phyloP scores from a whole-genome alignment of 2,797 vertebrate species.

The Phataginus tetradactyla region DNA sequence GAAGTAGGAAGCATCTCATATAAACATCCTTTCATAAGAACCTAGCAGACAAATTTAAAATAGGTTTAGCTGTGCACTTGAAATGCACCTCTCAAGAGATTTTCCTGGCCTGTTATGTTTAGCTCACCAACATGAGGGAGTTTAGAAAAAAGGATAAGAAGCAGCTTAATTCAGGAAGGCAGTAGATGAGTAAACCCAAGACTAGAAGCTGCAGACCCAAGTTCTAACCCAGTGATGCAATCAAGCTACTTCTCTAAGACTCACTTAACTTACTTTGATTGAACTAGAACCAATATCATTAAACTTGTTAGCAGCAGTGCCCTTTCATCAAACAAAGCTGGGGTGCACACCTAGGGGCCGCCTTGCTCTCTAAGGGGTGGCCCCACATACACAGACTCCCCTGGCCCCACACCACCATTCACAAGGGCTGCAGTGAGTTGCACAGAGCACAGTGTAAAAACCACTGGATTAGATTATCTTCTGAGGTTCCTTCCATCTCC shows the following conservation, averaged over 20 bases:
- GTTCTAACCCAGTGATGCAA: neutral
- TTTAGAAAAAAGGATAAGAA: neutral
- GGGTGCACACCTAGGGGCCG: neutral
- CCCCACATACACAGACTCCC: rapidly evolving
- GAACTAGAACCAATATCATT: neutral
- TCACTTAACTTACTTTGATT: neutral
- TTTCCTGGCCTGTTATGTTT: neutral
- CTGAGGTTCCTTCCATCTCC: neutral
- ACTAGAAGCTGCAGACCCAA: neutral
- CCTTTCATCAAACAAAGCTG: neutral
- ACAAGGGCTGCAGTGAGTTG: neutral
- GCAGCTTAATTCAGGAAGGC: slow-evolving; percentile 20
- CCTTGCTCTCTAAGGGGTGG: neutral
- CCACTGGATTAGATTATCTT: neutral
- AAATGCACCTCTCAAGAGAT: slow-evolving; percentile 1
- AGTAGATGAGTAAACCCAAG: neutral
- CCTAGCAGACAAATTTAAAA: neutral
- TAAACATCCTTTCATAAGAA: neutral
- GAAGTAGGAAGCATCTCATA: neutral
- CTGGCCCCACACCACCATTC: neutral
- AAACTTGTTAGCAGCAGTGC: neutral
- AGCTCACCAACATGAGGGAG: neutral
- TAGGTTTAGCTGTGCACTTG: neutral
- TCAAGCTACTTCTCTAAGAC: neutral
- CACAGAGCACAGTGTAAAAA: neutral